Conservation (phyloP, 1,140 invertebrate genomes). For the Ruditapes philippinarum region DNA sequence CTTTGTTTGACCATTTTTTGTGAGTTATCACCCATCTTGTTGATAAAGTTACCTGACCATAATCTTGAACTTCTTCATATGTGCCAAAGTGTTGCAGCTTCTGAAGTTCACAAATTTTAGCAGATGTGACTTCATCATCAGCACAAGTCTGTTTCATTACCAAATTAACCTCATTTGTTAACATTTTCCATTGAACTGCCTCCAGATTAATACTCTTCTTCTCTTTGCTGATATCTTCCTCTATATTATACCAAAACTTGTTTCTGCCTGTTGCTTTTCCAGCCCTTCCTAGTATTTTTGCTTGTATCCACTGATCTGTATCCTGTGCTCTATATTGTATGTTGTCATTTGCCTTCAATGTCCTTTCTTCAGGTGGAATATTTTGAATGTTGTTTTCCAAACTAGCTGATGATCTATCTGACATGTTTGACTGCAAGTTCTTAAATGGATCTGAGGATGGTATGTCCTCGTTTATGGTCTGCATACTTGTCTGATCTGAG, state of each 20-base stretch:
- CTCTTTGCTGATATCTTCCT: not conserved
- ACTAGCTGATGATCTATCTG: not conserved
- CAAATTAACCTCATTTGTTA: constrained; percentile 28
- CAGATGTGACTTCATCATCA: constrained; percentile 41
- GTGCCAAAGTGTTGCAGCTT: constrained; percentile 52
- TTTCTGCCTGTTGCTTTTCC: constrained; percentile 44
- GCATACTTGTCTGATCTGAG: too few species aligned
- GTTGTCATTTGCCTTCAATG: constrained; percentile 40
- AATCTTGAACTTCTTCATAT: constrained; percentile 52
- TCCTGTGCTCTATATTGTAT: constrained; percentile 48
- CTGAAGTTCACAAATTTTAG: constrained; percentile 43
- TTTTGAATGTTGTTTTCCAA: constrained; percentile 38
- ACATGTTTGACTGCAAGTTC: too few species aligned
- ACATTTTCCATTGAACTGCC: constrained; percentile 21
- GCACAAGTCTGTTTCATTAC: constrained; percentile 24
- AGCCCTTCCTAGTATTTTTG: constrained; percentile 25
- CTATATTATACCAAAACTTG: constrained; percentile 44
- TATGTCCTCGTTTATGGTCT: too few species aligned
- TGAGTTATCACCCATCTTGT: constrained; percentile 61
- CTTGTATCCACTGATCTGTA: constrained; percentile 27
- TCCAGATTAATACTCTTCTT: constrained; percentile 56
- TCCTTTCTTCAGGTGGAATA: constrained; percentile 18
- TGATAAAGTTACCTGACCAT: constrained; percentile 56
- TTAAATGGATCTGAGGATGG: too few species aligned
- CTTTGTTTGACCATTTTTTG: too few species aligned